Percentiles rank a stretch among this genome's conserved stretches.
phyloP scores from a whole-genome alignment of 2,797 vertebrate genomes.

The Sciurus vulgaris region DNA sequence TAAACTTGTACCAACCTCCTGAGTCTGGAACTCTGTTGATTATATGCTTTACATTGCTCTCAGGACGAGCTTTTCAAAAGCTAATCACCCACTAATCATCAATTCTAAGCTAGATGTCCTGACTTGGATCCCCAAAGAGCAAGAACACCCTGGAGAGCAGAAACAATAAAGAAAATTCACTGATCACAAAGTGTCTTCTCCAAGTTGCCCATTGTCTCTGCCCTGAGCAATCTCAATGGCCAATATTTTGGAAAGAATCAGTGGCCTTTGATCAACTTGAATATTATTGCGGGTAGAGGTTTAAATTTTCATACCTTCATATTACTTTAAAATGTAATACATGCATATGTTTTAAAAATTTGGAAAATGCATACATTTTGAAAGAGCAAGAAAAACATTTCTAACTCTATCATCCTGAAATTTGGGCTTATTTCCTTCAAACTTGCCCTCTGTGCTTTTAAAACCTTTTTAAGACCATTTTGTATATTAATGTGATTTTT shows the following conservation, averaged over 20 bases:
- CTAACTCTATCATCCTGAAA: slow-evolving; percentile 60
- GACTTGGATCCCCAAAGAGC: not conserved
- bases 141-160: not conserved
- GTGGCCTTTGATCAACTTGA: not conserved
- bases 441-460: slow-evolving; percentile 46
- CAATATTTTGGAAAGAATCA: not conserved
- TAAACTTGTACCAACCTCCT: not conserved
- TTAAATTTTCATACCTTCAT: not conserved
- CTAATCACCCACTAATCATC: not conserved
- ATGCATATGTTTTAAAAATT: slow-evolving; percentile 45
- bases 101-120: not conserved
- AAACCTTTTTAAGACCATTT: slow-evolving; percentile 74
- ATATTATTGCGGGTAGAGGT: not conserved
- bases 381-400: slow-evolving; percentile 56
- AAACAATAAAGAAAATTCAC: not conserved
- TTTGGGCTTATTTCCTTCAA: slow-evolving; percentile 66
- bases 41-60: not conserved
- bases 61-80: not conserved
- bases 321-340: slow-evolving; percentile 44
- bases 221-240: not conserved
- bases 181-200: not conserved
- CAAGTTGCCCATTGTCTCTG: not conserved
- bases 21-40: not conserved
- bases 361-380: slow-evolving; percentile 48
- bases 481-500: slow-evolving; percentile 81